Percentiles rank a stretch among this genome's conserved stretches.
These are phyloP conservation scores for Lerista edwardsae DNA, from an alignment of 2,797 vertebrate genomes.

Conservation along the genomic window DNA sequence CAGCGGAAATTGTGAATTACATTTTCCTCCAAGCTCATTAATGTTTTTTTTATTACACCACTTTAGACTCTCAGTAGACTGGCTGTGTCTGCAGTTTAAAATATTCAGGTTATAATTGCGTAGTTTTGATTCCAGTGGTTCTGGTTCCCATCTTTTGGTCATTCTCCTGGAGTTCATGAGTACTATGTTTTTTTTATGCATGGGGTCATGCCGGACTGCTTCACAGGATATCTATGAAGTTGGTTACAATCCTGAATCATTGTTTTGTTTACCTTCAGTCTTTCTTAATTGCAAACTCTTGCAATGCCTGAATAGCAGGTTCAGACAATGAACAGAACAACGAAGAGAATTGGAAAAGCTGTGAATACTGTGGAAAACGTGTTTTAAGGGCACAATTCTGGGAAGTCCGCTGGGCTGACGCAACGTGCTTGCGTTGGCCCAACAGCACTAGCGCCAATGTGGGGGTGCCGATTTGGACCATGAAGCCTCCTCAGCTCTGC, in stretches of 20 bases:
- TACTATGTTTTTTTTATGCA: background rate
- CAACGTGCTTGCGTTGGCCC: too few relatives aligned
- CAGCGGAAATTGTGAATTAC: background rate
- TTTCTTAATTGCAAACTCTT: background rate
- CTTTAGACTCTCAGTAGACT: background rate
- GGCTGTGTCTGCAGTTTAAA: background rate
- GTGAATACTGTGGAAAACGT: background rate
- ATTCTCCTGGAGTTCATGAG: background rate
- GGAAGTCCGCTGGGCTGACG: too few relatives aligned
- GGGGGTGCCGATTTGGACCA: too few relatives aligned
- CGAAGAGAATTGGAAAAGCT: background rate
- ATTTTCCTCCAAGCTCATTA: background rate
- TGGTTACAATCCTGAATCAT: background rate
- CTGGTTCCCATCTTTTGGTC: background rate
- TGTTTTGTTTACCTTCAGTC: background rate
- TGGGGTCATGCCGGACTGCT: background rate
- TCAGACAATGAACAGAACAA: background rate
- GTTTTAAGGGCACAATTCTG: background rate
- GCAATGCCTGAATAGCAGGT: background rate
- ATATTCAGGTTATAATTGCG: background rate
- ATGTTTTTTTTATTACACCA: constrained; percentile 5
- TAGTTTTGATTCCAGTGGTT: background rate
- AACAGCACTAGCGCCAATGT: too few relatives aligned
- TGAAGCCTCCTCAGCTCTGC: too few relatives aligned
- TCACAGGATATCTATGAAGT: background rate